Conservation (phyloP, 2,113 vertebrate genomes). For the Cephalopholis sonnerati region DNA sequence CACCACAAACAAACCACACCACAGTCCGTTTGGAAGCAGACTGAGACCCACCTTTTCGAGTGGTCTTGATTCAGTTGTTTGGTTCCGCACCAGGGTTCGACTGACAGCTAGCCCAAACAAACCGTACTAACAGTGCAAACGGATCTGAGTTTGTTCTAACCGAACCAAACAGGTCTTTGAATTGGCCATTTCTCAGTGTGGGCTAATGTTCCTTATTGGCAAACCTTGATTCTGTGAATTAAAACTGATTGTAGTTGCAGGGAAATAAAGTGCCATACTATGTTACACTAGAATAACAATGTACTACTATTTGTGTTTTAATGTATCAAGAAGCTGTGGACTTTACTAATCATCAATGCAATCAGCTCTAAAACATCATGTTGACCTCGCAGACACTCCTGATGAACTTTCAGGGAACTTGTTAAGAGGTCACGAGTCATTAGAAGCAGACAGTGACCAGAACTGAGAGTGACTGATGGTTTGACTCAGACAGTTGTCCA, state of each 20-base stretch:
- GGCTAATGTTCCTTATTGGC: not conserved
- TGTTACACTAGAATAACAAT: not conserved
- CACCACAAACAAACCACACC: too few relatives aligned
- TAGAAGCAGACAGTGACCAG: conserved; percentile 32
- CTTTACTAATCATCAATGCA: not conserved
- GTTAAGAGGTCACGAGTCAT: conserved; percentile 38
- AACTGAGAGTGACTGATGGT: conserved; percentile 51
- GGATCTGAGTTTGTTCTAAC: too few relatives aligned
- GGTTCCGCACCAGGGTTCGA: too few relatives aligned
- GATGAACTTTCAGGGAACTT: conserved; percentile 31
- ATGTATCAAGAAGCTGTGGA: not conserved
- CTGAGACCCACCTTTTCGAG: too few relatives aligned
- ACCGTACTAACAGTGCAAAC: too few relatives aligned
- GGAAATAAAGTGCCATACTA: not conserved
- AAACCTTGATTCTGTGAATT: not conserved
- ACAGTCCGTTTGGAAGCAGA: too few relatives aligned
- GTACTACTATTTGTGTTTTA: not conserved
- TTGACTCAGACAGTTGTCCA: conserved; percentile 45
- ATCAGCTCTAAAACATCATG: not conserved
- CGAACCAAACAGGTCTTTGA: too few relatives aligned
- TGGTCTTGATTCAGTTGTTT: too few relatives aligned
- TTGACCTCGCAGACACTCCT: conserved; percentile 8
- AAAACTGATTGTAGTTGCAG: not conserved
- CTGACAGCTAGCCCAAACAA: too few relatives aligned
- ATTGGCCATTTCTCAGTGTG: too few relatives aligned